Base-by-base conservation (phyloP, 2,888 invertebrate species). In the Eupithecia centaureata region DNA sequence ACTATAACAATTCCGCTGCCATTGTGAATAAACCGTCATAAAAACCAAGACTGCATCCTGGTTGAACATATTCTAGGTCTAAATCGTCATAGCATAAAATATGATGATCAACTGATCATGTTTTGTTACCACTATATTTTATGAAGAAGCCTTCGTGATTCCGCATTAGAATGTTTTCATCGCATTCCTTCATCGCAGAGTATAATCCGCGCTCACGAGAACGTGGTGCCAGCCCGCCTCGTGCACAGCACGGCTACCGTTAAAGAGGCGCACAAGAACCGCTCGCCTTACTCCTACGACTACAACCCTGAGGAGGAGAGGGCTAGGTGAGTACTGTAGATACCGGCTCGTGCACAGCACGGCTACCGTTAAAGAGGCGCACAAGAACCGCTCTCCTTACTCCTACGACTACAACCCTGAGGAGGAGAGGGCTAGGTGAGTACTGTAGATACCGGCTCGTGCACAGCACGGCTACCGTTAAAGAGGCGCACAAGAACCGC, bases 301-400 rank as follows among this genome's bases (percentile, higher is more conserved):
- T 90, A 94, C 63, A 97, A 98, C 82, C 97, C 97, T 0, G 86
- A 92, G 70, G 93, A 94, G 12, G 97, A 97, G 86, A 93, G 95
- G 79, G 91, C 88, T 2, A 94, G 92, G 97, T 96, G 84, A 72
- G 79, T 68, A 51, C 22, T n/a, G n/a, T n/a, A n/a, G n/a, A n/a
- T n/a, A n/a, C 0, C 93, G 94, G 38, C 89, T 97, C 57, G 95
- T 90, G 82, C 86, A 94, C 70, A 94, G 90, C 2, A 87, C 93
- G 57, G 95, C 95, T 0, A 91, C 94, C 65, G 89, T 97, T 2
- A 73, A 90, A 5, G 94, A 95, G 30, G 96, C 96, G 0, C 97
- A 96, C 81, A 96, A 96, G 78, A 98, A 97, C 86, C 90, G 98
- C 65, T 97, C 97, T 74, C 97, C 97, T 0, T 94, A 94, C 51